Conservation (phyloP, 2,888 invertebrate species). For the Artemia sinica region DNA sequence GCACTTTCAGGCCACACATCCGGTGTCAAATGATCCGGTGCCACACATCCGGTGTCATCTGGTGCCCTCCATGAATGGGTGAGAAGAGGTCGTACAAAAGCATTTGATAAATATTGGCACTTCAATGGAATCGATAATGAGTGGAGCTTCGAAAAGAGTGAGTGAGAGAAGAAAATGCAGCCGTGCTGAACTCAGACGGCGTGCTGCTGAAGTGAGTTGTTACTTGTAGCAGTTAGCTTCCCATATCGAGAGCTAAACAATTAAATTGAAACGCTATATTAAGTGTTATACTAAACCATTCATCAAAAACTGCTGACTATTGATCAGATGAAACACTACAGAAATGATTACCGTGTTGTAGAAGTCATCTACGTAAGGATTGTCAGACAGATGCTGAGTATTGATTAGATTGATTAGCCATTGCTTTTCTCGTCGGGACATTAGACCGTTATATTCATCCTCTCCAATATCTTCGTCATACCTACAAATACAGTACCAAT, state of each 20-base stretch:
- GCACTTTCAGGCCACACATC: too few species aligned
- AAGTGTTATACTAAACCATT: not conserved
- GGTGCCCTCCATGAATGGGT: too few species aligned
- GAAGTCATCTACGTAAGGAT: conserved; percentile 90
- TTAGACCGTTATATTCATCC: conserved; percentile 76
- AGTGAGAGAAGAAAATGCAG: too few species aligned
- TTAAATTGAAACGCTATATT: conserved; percentile 5
- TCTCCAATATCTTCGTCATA: conserved; percentile 30
- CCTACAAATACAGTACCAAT: not conserved
- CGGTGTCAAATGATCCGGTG: too few species aligned
- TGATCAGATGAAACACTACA: not conserved
- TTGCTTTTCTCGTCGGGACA: conserved; percentile 84
- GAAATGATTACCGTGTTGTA: conserved; percentile 61
- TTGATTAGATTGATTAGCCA: conserved; percentile 92
- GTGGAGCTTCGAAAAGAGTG: too few species aligned
- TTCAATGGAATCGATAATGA: too few species aligned
- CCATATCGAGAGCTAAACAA: not conserved
- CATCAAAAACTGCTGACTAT: not conserved
- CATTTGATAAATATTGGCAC: too few species aligned
- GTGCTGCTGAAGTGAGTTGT: too few species aligned
- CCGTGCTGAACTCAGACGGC: too few species aligned
- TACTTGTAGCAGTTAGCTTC: not conserved
- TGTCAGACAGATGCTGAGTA: conserved; percentile 77
- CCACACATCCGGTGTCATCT: too few species aligned
- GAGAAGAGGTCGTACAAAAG: too few species aligned